Conservation (phyloP, 1,140 invertebrate genomes). For the Oedothorax gibbosus region DNA sequence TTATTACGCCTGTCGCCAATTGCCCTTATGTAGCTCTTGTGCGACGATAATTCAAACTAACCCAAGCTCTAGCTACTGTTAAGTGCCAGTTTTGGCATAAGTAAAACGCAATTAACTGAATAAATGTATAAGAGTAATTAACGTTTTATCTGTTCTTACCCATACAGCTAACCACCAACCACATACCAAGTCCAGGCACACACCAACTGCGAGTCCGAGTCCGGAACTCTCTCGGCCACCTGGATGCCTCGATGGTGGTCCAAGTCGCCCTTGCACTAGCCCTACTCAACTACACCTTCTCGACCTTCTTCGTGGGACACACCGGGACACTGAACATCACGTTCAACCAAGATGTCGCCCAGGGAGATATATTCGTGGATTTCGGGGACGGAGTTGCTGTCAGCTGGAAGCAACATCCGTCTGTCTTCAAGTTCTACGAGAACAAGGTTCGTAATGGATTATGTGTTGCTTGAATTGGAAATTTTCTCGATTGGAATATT, state of each 20-base stretch:
- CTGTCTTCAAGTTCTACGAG: no score
- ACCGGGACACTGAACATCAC: constrained; percentile 6
- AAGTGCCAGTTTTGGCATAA: no score
- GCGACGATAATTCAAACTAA: no score
- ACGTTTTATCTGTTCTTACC: background rate
- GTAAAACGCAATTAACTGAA: no score
- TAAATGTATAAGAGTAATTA: no score
- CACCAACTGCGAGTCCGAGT: constrained; percentile 31
- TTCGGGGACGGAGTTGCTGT: constrained; percentile 19
- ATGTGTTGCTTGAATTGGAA: no score
- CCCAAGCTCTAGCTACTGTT: no score
- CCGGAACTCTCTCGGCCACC: constrained; percentile 22
- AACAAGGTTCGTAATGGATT: no score
- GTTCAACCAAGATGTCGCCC: constrained; percentile 24
- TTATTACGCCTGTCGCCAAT: no score
- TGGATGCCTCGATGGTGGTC: constrained; percentile 44
- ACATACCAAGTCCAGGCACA: constrained; percentile 4
- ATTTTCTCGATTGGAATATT: no score
- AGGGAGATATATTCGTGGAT: constrained; percentile 17
- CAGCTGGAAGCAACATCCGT: background rate
- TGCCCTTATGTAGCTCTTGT: no score
- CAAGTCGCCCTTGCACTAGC: constrained; percentile 33
- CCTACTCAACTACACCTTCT: constrained; percentile 29
- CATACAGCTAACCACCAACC: constrained; percentile 1
- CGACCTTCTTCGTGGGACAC: constrained; percentile 21